Conservation (phyloP, 2,113 vertebrate species). For the Cyprinus carpio region DNA sequence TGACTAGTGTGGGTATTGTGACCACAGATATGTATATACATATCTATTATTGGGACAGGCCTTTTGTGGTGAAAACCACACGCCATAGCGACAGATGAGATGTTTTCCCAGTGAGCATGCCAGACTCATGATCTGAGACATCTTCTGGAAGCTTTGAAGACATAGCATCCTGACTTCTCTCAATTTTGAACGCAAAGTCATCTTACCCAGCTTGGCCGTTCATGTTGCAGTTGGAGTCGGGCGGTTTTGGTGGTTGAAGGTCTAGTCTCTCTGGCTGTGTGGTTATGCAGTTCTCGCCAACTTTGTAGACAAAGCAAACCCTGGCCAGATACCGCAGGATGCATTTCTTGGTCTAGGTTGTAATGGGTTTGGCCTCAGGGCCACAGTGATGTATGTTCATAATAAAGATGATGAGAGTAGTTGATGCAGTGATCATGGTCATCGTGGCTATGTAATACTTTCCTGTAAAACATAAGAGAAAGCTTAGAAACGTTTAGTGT, state of each 20-base stretch:
- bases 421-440: slow-evolving; percentile 91
- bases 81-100: not conserved
- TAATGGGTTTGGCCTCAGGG: slow-evolving; percentile 82
- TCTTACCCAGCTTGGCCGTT: slow-evolving; percentile 12
- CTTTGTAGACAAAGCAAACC: slow-evolving; percentile 82
- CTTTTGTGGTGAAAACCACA: no score
- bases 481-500: not conserved
- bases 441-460: slow-evolving; percentile 95
- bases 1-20: no score
- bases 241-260: not conserved
- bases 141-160: not conserved
- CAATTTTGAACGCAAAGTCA: slow-evolving; percentile 1
- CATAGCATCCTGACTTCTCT: not conserved
- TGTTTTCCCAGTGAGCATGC: not conserved
- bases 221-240: not conserved
- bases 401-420: slow-evolving; percentile 88
- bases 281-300: slow-evolving; percentile 79
- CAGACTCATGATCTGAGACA: slow-evolving; percentile 1
- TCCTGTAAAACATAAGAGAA: slow-evolving; percentile 68
- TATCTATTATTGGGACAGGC: no score
- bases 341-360: slow-evolving; percentile 81
- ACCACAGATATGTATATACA: no score
- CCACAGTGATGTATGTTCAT: slow-evolving; percentile 91
- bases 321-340: slow-evolving; percentile 84
- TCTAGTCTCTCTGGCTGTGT: slow-evolving; percentile 34